Conservation (phyloP, 2,797 vertebrate species). For the Yasuhikotakia modesta region DNA sequence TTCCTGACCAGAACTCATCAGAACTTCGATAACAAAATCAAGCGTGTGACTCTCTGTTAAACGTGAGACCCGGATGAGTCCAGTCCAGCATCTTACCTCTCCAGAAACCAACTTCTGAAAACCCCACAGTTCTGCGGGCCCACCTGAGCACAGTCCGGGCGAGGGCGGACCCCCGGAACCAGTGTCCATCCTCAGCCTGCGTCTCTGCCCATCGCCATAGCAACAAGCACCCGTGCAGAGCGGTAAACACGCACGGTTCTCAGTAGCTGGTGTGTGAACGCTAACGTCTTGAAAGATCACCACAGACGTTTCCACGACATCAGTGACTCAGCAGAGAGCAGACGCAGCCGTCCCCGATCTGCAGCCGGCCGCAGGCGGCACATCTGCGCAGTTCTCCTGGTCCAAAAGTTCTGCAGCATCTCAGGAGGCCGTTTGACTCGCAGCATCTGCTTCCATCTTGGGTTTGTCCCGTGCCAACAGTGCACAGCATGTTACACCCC, state of each 20-base stretch:
- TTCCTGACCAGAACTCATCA: too few relatives aligned
- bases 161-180: background rate
- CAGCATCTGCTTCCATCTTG: background rate
- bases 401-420: too few relatives aligned
- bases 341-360: too few relatives aligned
- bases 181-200: conserved; percentile 18
- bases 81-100: conserved; percentile 13
- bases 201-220: background rate
- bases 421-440: background rate
- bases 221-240: conserved; percentile 3
- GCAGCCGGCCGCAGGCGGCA: background rate
- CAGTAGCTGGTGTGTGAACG: background rate
- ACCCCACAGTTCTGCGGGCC: too few relatives aligned
- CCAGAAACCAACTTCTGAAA: conserved; percentile 44
- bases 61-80: conserved; percentile 4
- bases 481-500: too few relatives aligned
- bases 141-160: too few relatives aligned
- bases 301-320: background rate
- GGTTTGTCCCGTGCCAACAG: too few relatives aligned
- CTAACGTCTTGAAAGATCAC: background rate
- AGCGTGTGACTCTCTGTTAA: background rate
- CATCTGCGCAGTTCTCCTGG: background rate
- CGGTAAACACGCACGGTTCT: background rate
- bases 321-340: background rate
- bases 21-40: too few relatives aligned